Conservation (phyloP, 2,888 invertebrate species). For the Melipona beecheii region DNA sequence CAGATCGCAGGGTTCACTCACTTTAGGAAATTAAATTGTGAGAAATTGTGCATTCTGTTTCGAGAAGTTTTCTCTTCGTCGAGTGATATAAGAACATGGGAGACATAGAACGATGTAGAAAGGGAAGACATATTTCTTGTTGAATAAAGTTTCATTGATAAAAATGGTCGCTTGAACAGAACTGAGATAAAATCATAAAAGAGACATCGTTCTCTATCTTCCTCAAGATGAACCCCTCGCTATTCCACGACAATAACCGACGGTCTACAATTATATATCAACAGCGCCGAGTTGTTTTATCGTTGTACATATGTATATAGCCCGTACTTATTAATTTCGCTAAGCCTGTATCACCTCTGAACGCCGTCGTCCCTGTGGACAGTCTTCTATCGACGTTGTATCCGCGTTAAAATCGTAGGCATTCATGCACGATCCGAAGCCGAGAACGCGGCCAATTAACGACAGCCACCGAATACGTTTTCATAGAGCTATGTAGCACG, state of each 20-base stretch:
- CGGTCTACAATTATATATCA: constrained; percentile 75
- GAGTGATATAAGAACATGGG: neutral
- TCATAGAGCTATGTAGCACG: constrained; percentile 21
- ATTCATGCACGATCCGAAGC: constrained; percentile 13
- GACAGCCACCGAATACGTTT: constrained; percentile 7
- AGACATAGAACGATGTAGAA: neutral
- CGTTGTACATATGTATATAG: constrained; percentile 84
- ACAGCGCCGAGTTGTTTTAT: constrained; percentile 78
- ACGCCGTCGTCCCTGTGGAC: constrained; percentile 43
- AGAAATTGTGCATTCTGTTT: neutral
- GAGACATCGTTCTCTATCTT: constrained; percentile 27
- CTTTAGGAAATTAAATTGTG: constrained; percentile 4
- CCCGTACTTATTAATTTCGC: constrained; percentile 83
- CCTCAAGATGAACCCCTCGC: constrained; percentile 8
- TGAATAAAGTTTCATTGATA: neutral
- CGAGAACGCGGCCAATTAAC: neutral
- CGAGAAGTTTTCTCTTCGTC: neutral
- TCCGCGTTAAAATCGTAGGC: constrained; percentile 36
- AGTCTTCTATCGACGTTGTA: constrained; percentile 59
- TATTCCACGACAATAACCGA: constrained; percentile 71
- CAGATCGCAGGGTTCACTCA: neutral
- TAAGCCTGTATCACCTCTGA: constrained; percentile 76
- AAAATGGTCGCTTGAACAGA: neutral
- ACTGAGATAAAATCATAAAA: neutral
- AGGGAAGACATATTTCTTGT: constrained; percentile 10